These are phyloP conservation scores for Elanoides forficatus DNA, from an alignment of 2,113 vertebrate genomes.

Conservation along the genomic window DNA sequence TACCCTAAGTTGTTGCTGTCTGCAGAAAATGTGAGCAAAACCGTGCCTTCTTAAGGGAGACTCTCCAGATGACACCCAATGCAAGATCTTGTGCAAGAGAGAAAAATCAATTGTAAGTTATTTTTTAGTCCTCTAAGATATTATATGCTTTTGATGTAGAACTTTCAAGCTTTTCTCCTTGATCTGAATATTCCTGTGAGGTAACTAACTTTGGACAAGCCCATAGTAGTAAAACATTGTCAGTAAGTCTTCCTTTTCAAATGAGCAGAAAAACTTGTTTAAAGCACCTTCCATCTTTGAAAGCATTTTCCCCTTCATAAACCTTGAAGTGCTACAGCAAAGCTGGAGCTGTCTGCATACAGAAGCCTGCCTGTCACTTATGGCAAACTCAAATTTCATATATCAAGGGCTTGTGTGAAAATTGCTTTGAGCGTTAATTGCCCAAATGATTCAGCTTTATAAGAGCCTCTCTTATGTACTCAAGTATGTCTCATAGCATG, in stretches of 20 bases:
- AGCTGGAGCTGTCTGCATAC: neutral
- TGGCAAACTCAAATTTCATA: slow-evolving; percentile 38
- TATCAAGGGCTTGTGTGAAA: slow-evolving; percentile 55
- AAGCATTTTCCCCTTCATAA: slow-evolving; percentile 40
- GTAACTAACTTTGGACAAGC: neutral
- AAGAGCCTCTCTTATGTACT: slow-evolving; percentile 43
- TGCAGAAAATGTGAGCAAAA: neutral
- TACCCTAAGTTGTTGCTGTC: neutral
- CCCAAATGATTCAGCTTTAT: slow-evolving; percentile 58
- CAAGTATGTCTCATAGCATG: neutral
- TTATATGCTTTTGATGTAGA: neutral
- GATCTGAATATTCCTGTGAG: neutral
- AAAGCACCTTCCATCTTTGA: neutral
- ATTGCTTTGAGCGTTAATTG: slow-evolving; percentile 63
- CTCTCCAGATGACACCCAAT: neutral
- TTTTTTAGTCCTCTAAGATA: neutral
- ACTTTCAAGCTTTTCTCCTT: neutral
- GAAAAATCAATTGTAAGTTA: neutral
- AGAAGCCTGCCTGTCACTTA: slow-evolving; percentile 16
- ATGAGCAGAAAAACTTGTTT: neutral
- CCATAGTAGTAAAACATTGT: neutral
- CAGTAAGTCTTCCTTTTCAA: neutral
- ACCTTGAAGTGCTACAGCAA: slow-evolving; percentile 16
- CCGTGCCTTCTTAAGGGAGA: neutral
- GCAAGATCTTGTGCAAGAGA: neutral